Base-by-base conservation (phyloP, 2,888 invertebrate species). In the Synergus laeviventris region DNA sequence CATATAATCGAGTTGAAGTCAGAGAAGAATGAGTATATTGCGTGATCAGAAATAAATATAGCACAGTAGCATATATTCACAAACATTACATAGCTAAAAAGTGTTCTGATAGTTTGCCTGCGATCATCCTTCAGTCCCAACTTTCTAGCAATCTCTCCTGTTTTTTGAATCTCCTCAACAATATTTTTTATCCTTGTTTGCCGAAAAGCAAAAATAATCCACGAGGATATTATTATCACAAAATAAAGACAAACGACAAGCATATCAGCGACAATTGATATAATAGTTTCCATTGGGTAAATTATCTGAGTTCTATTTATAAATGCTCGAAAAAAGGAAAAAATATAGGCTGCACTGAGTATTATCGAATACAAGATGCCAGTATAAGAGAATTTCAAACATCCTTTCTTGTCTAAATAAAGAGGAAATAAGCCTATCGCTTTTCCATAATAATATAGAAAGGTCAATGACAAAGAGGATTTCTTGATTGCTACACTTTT, bases 401-500 rank as follows among this genome's bases (percentile, higher is more conserved):
- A n/a, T 62, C 62, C 38, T n/a, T 39, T 39, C 18, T 39, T 18
- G 18, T 62, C 39, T 18, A 62, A 18, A 8, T 38, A 39, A 5
- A 39, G 62, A 38, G 62, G 62, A 39, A 38, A 62, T 3, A 62
- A 38, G 18, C 62, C 62, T 9, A 62, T 62, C 18, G 16, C 36
- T 38, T 62, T 62, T 62, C 38, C 62, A 39, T 62, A 62, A 62
- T n/a, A 62, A 11, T 62, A 62, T 2, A 62, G 39, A 0, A 38
- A 39, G 8, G n/a, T 36, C 12, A 62, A 18, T 62, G 11, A 64
- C 1, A 36, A 18, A 11, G 9, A n/a, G 9, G 11, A 21, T 14
- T 21, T 42, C 5, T 4, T 54, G 9, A 2, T 54, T 54, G 18
- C 1, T 42, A 2, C 11, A 9, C 18, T 42, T 64, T 21, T 42